Conservation (phyloP, 2,113 vertebrate genomes). For the Spheniscus mendiculus region DNA sequence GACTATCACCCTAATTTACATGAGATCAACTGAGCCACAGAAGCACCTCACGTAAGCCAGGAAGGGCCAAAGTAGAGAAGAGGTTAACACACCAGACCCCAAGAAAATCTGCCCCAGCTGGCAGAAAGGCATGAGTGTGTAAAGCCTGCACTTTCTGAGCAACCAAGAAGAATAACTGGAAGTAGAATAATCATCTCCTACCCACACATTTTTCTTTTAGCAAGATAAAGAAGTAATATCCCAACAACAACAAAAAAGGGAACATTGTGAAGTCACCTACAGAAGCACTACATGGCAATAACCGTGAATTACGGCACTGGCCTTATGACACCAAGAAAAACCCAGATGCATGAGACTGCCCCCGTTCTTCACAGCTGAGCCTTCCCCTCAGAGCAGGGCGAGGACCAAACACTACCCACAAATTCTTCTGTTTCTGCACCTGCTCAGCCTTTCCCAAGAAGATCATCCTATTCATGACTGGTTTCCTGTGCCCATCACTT, state of each 20-base stretch:
- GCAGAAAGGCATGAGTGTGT: not conserved
- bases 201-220: not conserved
- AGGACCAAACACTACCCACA: not conserved
- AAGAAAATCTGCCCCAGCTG: not conserved
- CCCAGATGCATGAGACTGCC: accelerated
- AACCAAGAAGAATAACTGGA: not conserved
- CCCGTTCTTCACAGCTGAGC: not conserved
- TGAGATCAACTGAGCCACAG: accelerated
- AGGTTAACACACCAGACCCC: too few species aligned
- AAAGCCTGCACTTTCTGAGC: not conserved
- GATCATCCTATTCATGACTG: accelerated
- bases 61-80: not conserved
- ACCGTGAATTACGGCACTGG: accelerated
- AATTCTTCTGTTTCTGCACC: not conserved
- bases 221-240: not conserved
- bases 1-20: not conserved
- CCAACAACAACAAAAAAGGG: not conserved
- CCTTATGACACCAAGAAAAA: not conserved
- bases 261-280: accelerated
- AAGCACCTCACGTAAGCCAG: not conserved
- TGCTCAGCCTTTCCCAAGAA: not conserved
- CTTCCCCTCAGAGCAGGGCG: not conserved
- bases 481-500: not conserved
- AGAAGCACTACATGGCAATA: accelerated
- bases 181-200: not conserved